Evolutionary conservation across 2,797 vertebrate species (phyloP).

Genomic region (Peromyscus attwateri): DNA sequence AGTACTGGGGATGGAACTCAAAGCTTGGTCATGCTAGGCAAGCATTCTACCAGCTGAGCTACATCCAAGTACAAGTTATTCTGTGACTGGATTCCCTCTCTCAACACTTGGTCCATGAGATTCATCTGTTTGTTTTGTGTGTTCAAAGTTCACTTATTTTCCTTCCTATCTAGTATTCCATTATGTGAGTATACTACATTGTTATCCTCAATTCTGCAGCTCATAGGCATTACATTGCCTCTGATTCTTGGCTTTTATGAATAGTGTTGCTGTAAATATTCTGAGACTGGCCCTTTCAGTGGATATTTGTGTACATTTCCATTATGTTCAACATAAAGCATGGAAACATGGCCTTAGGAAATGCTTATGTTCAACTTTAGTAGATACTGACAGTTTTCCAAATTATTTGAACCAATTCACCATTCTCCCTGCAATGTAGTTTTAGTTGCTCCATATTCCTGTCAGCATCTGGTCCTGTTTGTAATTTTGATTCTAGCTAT

Average conservation of each 20-base stretch:
- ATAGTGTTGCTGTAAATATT: conserved; percentile 43
- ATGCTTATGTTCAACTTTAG: conserved; percentile 49
- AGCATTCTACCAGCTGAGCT: not conserved
- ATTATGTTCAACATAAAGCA: conserved; percentile 8
- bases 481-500: conserved; percentile 47
- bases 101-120: conserved; percentile 45
- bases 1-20: not conserved
- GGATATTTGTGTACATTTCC: conserved; percentile 39
- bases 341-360: conserved; percentile 3
- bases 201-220: not conserved
- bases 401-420: conserved; percentile 48
- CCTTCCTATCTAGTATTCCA: not conserved
- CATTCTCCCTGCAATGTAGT: not conserved
- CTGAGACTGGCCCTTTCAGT: conserved; percentile 16
- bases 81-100: conserved; percentile 13
- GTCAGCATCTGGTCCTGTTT: conserved; percentile 46
- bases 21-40: not conserved
- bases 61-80: conserved; percentile 1
- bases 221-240: conserved; percentile 11
- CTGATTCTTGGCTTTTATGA: not conserved
- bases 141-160: conserved; percentile 19
- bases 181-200: conserved; percentile 7
- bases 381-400: conserved; percentile 47
- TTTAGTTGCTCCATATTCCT: conserved; percentile 58
- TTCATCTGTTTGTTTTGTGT: conserved; percentile 33